Evolutionary conservation across 2,888 invertebrate species (phyloP).

Genomic region (Mythimna ferrago): DNA sequence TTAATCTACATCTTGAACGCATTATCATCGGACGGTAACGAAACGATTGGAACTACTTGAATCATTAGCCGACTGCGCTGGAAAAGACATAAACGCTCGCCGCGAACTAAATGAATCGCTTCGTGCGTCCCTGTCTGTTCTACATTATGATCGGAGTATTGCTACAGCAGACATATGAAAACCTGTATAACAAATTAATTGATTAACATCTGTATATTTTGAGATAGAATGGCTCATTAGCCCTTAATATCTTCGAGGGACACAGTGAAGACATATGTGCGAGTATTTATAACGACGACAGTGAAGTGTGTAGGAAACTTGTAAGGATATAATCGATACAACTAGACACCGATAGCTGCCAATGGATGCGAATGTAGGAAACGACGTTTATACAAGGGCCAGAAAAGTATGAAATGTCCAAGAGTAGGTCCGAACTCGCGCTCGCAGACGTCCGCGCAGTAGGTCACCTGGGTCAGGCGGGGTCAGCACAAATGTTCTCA

Average conservation of each 20-base stretch:
- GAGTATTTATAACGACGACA: background rate
- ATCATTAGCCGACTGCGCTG: background rate
- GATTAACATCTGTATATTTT: background rate
- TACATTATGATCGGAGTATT: background rate
- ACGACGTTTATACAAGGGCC: background rate
- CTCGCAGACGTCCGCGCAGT: background rate
- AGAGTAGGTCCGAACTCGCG: background rate
- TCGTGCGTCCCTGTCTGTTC: background rate
- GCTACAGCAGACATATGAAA: background rate
- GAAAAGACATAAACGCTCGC: slow-evolving; percentile 31
- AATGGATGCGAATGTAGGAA: background rate
- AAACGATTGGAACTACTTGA: background rate
- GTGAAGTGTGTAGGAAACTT: no score
- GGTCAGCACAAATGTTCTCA: slow-evolving; percentile 28
- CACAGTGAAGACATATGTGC: background rate
- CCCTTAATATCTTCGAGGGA: background rate
- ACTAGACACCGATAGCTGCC: background rate
- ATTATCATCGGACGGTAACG: background rate
- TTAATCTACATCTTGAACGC: background rate
- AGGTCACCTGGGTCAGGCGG: slow-evolving; percentile 27
- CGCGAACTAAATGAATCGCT: background rate
- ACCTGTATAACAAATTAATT: no score
- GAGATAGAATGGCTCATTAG: background rate
- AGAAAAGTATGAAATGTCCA: background rate
- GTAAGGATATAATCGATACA: no score